phyloP scores from a whole-genome alignment of 37 sponge, comb jelly and placozoan genomes.

The Chondrosia reniformis region DNA sequence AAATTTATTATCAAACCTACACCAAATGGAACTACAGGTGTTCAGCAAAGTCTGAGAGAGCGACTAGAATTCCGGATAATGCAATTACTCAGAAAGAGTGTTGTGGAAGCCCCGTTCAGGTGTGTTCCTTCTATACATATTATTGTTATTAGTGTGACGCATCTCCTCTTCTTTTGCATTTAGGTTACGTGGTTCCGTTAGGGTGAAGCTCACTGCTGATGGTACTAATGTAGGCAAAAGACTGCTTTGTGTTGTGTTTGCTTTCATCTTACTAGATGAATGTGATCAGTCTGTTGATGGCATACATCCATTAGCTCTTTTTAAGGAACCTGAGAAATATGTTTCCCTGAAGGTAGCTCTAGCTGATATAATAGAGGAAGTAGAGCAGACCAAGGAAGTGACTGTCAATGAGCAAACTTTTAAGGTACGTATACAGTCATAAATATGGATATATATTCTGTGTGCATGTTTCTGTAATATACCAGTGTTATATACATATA shows the following conservation, averaged over 20 bases:
- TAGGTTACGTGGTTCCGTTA: background rate
- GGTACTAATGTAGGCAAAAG: conserved; percentile 28
- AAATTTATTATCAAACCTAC: conserved; percentile 1
- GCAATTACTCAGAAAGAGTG: background rate
- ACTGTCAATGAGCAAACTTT: background rate
- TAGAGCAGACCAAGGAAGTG: background rate
- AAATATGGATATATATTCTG: too few species aligned
- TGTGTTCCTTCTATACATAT: background rate
- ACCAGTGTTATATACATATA: too few species aligned
- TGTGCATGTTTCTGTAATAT: too few species aligned
- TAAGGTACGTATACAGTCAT: too few species aligned
- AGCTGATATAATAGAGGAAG: conserved; percentile 21
- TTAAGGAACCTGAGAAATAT: conserved; percentile 28
- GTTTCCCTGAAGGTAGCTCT: conserved; percentile 7
- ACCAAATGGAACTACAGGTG: conserved; percentile 20
- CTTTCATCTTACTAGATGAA: conserved; percentile 38
- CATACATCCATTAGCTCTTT: conserved; percentile 28
- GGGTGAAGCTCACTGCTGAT: conserved; percentile 42
- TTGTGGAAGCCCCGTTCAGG: background rate
- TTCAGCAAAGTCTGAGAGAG: conserved; percentile 29
- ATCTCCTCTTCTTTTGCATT: background rate
- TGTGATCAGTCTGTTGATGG: conserved; percentile 9
- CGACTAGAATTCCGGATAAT: background rate
- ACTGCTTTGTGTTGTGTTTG: conserved; percentile 16
- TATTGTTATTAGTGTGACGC: background rate